These are phyloP conservation scores for Drosophila arizonae DNA, from an alignment of 1,140 invertebrate species.

Conservation along the genomic window DNA sequence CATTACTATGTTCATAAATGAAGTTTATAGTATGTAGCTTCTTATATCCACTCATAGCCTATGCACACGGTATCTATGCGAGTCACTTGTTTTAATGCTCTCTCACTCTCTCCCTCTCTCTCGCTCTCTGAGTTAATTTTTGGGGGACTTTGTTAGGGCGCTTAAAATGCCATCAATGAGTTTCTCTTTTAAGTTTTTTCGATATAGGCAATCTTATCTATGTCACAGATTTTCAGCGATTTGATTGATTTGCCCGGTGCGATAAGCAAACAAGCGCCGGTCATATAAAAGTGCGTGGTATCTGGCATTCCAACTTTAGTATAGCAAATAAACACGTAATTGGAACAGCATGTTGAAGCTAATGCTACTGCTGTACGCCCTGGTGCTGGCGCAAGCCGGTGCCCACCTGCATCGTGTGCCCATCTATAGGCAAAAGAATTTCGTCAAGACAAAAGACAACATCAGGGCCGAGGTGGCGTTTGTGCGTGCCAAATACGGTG, in stretches of 20 bases:
- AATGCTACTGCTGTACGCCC: slow-evolving; percentile 4
- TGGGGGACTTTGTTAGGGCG: background rate
- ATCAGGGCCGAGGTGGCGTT: slow-evolving; percentile 10
- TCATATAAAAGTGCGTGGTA: slow-evolving; percentile 19
- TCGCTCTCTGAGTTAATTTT: background rate
- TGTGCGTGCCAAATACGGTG: slow-evolving; percentile 21
- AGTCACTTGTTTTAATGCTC: background rate
- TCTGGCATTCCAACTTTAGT: slow-evolving; percentile 9
- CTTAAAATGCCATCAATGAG: slow-evolving; percentile 32
- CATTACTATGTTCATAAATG: background rate
- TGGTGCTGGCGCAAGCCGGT: background rate
- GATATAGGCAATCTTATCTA: slow-evolving; percentile 42
- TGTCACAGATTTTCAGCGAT: slow-evolving; percentile 30
- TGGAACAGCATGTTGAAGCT: slow-evolving; percentile 23
- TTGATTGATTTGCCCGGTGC: slow-evolving; percentile 30
- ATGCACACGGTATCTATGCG: background rate
- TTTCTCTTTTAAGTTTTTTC: slow-evolving; percentile 4
- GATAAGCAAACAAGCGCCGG: slow-evolving; percentile 13
- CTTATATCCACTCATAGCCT: background rate
- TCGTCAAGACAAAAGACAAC: slow-evolving; percentile 14
- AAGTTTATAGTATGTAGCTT: background rate
- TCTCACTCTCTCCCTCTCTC: too few species aligned
- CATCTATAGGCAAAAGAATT: slow-evolving; percentile 19
- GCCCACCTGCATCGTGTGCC: slow-evolving; percentile 32
- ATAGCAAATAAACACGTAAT: background rate